These are phyloP conservation scores for Platichthys flesus DNA, from an alignment of 2,113 vertebrate species.

Conservation along the genomic window DNA sequence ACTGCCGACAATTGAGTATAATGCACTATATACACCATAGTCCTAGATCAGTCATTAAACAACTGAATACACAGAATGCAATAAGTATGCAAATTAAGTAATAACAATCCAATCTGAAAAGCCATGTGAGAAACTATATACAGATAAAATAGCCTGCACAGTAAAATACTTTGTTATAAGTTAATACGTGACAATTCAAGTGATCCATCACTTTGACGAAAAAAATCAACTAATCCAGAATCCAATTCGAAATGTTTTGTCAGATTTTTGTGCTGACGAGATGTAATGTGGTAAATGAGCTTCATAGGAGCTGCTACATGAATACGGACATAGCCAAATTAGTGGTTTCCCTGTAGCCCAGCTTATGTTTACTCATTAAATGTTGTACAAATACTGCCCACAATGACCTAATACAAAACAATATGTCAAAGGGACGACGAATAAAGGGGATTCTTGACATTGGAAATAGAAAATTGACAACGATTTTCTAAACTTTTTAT, in stretches of 20 bases:
- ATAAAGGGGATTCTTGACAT: neutral
- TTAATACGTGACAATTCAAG: neutral
- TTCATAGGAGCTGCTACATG: no score
- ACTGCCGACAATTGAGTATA: slow-evolving; percentile 56
- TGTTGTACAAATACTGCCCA: no score
- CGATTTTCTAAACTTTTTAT: no score
- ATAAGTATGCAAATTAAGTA: neutral
- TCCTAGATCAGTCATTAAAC: slow-evolving; percentile 31
- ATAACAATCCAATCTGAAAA: neutral
- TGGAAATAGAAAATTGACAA: neutral
- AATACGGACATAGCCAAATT: no score
- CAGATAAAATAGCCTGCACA: neutral
- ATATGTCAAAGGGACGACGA: neutral
- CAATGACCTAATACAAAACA: no score
- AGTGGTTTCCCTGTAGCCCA: no score
- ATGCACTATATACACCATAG: slow-evolving; percentile 28
- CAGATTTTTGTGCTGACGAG: neutral
- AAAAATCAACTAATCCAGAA: neutral
- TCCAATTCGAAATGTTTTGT: neutral
- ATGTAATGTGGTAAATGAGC: no score
- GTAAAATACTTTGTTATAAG: neutral
- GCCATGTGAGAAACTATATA: neutral
- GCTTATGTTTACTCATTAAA: no score
- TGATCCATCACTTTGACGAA: neutral
- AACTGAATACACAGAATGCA: slow-evolving; percentile 12